Evolutionary conservation across 2,113 vertebrate species (phyloP).

Genomic region (Cyanoliseus patagonus): DNA sequence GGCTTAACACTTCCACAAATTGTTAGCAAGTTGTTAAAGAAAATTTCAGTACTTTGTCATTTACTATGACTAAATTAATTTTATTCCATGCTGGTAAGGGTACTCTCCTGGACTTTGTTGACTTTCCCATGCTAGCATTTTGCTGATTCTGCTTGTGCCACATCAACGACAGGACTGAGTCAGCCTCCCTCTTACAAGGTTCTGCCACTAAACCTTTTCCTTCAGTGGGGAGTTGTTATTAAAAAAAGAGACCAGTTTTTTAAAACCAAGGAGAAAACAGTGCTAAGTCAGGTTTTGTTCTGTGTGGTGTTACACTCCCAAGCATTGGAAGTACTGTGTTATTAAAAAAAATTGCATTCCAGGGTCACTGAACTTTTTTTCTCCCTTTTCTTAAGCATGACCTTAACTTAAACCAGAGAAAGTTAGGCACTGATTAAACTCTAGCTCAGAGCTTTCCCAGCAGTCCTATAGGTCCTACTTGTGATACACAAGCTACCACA

Average conservation of each 20-base stretch:
- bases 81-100: neutral
- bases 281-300: neutral
- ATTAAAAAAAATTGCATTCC: neutral
- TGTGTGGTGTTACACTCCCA: neutral
- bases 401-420: neutral
- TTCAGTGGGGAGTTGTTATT: neutral
- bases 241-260: neutral
- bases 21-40: neutral
- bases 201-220: neutral
- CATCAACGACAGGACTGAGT: neutral
- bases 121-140: neutral
- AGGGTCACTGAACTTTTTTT: neutral
- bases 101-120: neutral
- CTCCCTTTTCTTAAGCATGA: neutral
- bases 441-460: neutral
- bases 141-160: neutral
- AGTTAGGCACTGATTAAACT: neutral
- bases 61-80: neutral
- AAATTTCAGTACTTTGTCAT: neutral
- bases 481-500: neutral
- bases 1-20: neutral
- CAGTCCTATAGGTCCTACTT: neutral
- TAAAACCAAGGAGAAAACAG: neutral
- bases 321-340: neutral
- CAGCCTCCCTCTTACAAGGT: slow-evolving; percentile 7